Percentiles rank a stretch among this genome's conserved stretches.
Evolutionary conservation across 2,888 invertebrate species (phyloP).

Genomic region (Leucophora obtusa): DNA sequence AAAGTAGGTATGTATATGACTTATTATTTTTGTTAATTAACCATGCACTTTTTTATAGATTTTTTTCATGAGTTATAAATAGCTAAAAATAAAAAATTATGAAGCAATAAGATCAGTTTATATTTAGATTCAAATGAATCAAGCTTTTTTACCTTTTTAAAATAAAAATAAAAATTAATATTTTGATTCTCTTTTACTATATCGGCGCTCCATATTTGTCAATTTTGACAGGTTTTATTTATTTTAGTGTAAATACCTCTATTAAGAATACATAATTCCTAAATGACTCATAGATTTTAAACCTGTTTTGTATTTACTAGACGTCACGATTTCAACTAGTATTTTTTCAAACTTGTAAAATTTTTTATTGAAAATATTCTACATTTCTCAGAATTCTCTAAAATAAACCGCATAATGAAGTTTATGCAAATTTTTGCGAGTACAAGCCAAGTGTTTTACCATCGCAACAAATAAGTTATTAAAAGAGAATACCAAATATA

Average conservation of each 20-base stretch:
- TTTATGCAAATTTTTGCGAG: conserved; percentile 52
- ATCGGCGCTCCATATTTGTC: background rate
- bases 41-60: background rate
- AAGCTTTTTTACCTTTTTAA: background rate
- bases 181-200: no score
- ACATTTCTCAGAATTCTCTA: conserved; percentile 34
- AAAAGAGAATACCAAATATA: conserved; percentile 46
- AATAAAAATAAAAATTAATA: background rate
- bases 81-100: background rate
- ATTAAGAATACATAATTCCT: conserved; percentile 27
- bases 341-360: background rate
- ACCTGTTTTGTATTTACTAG: conserved; percentile 29
- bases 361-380: conserved; percentile 10
- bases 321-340: conserved; percentile 34
- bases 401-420: conserved; percentile 15
- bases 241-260: background rate
- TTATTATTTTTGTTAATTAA: conserved; percentile 1
- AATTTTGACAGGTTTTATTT: conserved; percentile 7
- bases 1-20: no score
- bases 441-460: conserved; percentile 25
- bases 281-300: conserved; percentile 36
- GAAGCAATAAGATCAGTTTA: background rate
- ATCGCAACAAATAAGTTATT: conserved; percentile 28
- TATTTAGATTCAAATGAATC: background rate
- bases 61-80: background rate